phyloP scores from a whole-genome alignment of 2,888 invertebrate species.

The Phaonia tiefii region DNA sequence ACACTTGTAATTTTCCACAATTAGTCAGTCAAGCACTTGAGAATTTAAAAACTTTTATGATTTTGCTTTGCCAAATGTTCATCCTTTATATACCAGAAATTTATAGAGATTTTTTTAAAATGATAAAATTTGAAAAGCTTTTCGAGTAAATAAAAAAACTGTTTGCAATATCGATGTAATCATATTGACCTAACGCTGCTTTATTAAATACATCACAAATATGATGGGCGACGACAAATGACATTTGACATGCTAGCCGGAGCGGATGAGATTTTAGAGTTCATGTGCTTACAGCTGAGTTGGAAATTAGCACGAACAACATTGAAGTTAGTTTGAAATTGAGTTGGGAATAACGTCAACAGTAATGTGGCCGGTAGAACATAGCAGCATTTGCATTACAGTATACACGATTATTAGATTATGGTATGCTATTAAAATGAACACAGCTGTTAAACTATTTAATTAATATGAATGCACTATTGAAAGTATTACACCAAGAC shows the following conservation, averaged over 20 bases:
- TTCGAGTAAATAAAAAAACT: constrained; percentile 56
- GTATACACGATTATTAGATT: no score
- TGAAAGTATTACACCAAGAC: no score
- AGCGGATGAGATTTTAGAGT: neutral
- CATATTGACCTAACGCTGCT: constrained; percentile 72
- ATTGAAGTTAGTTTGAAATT: no score
- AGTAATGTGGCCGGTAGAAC: no score
- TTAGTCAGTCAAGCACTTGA: neutral
- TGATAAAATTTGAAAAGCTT: constrained; percentile 47
- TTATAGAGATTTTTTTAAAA: neutral
- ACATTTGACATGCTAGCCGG: constrained; percentile 67
- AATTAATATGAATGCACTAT: no score
- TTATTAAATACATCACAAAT: constrained; percentile 68
- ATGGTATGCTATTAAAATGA: no score
- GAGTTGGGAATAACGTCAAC: no score
- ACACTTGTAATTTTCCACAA: constrained; percentile 1
- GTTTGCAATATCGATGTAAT: constrained; percentile 71
- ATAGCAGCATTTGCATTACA: no score
- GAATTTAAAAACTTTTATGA: constrained; percentile 16
- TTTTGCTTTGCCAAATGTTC: neutral
- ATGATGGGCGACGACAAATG: constrained; percentile 64
- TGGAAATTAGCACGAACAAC: no score
- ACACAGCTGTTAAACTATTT: no score
- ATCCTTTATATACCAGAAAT: constrained; percentile 5
- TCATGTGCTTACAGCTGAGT: no score